Conservation (phyloP, 2,888 invertebrate genomes). For the Lymantria dispar region DNA sequence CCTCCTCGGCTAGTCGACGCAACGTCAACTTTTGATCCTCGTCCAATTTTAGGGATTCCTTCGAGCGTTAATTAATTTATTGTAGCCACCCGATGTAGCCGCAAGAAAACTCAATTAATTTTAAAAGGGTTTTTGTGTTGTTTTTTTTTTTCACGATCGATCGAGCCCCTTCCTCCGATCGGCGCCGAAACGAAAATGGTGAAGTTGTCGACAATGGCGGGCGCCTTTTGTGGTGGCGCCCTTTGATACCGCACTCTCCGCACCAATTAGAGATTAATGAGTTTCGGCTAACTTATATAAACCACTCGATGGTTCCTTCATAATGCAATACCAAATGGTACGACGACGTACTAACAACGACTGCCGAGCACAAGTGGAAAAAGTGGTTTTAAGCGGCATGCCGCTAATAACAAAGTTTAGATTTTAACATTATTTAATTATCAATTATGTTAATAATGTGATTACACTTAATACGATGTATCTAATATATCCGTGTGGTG, state of each 20-base stretch:
- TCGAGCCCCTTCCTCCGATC: constrained; percentile 40
- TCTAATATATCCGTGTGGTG: too few relatives aligned
- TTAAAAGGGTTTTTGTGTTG: constrained; percentile 82
- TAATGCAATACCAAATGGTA: not conserved
- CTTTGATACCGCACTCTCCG: constrained; percentile 59
- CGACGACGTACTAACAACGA: too few relatives aligned
- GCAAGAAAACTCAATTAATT: constrained; percentile 83
- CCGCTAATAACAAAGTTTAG: too few relatives aligned
- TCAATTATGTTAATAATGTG: too few relatives aligned
- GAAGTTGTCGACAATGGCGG: constrained; percentile 61
- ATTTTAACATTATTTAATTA: too few relatives aligned
- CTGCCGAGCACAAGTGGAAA: too few relatives aligned
- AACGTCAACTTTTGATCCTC: constrained; percentile 77
- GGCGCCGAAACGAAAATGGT: constrained; percentile 60
- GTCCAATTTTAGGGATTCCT: constrained; percentile 80
- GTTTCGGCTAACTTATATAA: constrained; percentile 47
- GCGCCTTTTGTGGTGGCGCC: constrained; percentile 58
- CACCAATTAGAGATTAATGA: constrained; percentile 75
- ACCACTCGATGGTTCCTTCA: constrained; percentile 28
- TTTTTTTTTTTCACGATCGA: constrained; percentile 74
- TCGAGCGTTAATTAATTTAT: constrained; percentile 81
- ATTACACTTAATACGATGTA: too few relatives aligned
- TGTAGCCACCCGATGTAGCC: constrained; percentile 76
- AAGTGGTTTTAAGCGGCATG: too few relatives aligned
- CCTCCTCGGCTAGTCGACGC: constrained; percentile 36